A percentile compares a stretch with the other conserved stretches of the same genome.
Conservation (phyloP, 64 coral and sea anemone species). For the Actinia tenebrosa region DNA sequence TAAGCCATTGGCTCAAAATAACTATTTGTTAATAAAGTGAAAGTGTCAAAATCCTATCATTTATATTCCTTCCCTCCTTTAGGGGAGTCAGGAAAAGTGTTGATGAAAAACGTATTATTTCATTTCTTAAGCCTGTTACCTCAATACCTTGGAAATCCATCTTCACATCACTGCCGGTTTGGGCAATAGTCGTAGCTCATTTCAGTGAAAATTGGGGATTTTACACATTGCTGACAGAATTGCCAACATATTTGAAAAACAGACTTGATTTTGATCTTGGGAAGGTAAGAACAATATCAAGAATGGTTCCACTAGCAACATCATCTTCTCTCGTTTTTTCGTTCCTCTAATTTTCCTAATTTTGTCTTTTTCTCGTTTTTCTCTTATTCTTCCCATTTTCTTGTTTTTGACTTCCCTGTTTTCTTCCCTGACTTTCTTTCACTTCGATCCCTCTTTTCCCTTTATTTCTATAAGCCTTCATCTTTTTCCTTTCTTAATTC, state of each 20-base stretch:
- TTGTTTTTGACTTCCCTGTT: too few relatives aligned
- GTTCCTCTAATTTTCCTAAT: background rate
- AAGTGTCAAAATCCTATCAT: too few relatives aligned
- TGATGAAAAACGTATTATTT: too few relatives aligned
- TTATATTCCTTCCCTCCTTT: too few relatives aligned
- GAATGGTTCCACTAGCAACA: background rate
- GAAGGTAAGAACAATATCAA: slow-evolving; percentile 24
- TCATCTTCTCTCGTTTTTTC: background rate
- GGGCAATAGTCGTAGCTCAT: slow-evolving; percentile 86
- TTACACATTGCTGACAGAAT: slow-evolving; percentile 80
- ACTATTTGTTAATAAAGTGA: too few relatives aligned
- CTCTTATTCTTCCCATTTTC: too few relatives aligned
- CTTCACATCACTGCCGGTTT: slow-evolving; percentile 73
- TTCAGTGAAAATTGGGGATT: slow-evolving; percentile 95
- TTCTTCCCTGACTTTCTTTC: too few relatives aligned
- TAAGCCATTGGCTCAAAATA: background rate
- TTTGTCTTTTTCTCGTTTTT: background rate
- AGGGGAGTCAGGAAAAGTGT: too few relatives aligned
- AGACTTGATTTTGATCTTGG: slow-evolving; percentile 74
- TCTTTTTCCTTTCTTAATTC: too few relatives aligned
- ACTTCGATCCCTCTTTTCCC: background rate
- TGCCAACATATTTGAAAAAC: slow-evolving; percentile 75
- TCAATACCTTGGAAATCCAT: slow-evolving; percentile 76
- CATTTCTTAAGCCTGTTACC: background rate
- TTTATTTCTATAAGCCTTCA: background rate